phyloP scores from a whole-genome alignment of 35 echinoderm and acorn worm species.

The Ptychodera flava region DNA sequence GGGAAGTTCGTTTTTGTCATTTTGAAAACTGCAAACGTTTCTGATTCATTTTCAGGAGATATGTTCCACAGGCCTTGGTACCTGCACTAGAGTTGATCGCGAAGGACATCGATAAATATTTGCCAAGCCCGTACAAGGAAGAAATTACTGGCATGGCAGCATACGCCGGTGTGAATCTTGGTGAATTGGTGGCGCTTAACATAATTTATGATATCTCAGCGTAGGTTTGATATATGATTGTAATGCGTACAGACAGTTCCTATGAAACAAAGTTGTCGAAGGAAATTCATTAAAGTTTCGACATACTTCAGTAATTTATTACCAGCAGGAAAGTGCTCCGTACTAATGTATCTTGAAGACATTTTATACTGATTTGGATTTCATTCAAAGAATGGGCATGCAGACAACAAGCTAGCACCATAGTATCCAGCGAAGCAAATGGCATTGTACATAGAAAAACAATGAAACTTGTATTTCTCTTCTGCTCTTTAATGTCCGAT shows the following conservation, averaged over 20 bases:
- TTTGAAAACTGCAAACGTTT: too few relatives aligned
- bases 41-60: constrained; percentile 42
- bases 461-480: too few relatives aligned
- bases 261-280: not conserved
- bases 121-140: constrained; percentile 63
- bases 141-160: constrained; percentile 82
- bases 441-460: too few relatives aligned
- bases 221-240: constrained; percentile 41
- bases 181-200: constrained; percentile 52
- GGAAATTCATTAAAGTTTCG: not conserved
- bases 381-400: not conserved
- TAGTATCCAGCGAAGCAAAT: too few relatives aligned
- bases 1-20: too few relatives aligned
- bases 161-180: constrained; percentile 25
- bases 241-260: not conserved
- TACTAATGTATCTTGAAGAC: not conserved
- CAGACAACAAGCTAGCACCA: too few relatives aligned
- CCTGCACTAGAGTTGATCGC: constrained; percentile 43
- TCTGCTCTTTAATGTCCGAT: too few relatives aligned
- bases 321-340: too few relatives aligned
- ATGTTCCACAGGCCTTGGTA: constrained; percentile 19
- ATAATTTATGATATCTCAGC: constrained; percentile 81
- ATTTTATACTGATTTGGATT: not conserved
- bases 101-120: constrained; percentile 40
- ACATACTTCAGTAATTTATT: too few relatives aligned